A percentile compares a stretch with the other conserved stretches of the same genome.
Evolutionary conservation across 2,888 invertebrate genomes (phyloP).

Genomic region (Drosophila nigritarsus): DNA sequence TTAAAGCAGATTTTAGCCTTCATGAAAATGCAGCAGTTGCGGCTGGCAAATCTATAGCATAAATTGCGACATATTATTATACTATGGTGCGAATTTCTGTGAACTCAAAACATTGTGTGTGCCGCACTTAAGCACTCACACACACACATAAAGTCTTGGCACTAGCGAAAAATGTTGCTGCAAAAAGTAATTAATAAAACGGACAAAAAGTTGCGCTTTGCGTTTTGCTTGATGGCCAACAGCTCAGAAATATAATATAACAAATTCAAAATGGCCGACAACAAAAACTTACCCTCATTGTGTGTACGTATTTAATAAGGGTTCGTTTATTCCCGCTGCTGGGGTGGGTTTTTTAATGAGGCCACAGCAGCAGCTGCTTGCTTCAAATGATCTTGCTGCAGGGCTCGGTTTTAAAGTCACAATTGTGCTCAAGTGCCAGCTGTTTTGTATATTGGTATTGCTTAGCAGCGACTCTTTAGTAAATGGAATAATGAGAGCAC

Average conservation of each 20-base stretch:
- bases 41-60: conserved; percentile 18
- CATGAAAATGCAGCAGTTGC: conserved; percentile 30
- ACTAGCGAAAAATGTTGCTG: conserved; percentile 5
- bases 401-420: conserved; percentile 22
- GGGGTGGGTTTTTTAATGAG: conserved; percentile 67
- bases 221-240: conserved; percentile 24
- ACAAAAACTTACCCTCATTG: conserved; percentile 64
- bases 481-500: conserved; percentile 4
- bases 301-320: conserved; percentile 51
- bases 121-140: conserved; percentile 15
- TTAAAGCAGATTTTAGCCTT: conserved; percentile 32
- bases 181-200: conserved; percentile 28
- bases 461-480: not conserved
- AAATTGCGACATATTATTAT: conserved; percentile 25
- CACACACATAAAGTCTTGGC: not conserved
- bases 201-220: conserved; percentile 23
- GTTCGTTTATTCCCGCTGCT: conserved; percentile 44
- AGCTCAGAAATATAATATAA: conserved; percentile 42
- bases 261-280: conserved; percentile 76
- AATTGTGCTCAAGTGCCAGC: conserved; percentile 22
- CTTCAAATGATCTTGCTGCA: conserved; percentile 16
- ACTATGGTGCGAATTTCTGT: not conserved
- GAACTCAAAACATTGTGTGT: conserved; percentile 3
- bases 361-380: conserved; percentile 43
- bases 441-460: conserved; percentile 4